Evolutionary conservation across 2,888 invertebrate genomes (phyloP), one percentile per base, ranked within the genome.

Genomic region (Coelinius sp.): DNA sequence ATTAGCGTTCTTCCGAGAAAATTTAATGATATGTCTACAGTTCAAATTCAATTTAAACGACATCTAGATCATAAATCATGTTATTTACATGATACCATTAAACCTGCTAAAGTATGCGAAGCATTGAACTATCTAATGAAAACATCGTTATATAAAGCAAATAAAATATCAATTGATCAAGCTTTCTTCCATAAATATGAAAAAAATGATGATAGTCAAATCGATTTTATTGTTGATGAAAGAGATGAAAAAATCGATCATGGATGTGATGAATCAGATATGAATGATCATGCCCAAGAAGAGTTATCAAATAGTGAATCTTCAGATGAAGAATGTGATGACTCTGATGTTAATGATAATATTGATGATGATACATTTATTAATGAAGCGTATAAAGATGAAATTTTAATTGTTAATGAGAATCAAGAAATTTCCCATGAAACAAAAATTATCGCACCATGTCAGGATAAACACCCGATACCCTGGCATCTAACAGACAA

Each of bases 41-140:
- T 83, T n/a, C 79, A 80, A 76, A 71, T 82, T 8, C 73, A 80
- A 77, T 71, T 82, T 35, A 84, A 81, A 71, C 69, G 82, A 68
- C 82, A 82, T 71, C 10, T 79, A 7, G 70, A 75, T 24, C 78
- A 82, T 68, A 52, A 71, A 68, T 71, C 73, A 44, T 27, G 80
- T 73, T 81, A 81, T 53, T 80, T 82, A 79, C 78, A 75, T 71
- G 80, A 82, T 78, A 78, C 79, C 3, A 77, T 83, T 38, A 68
- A 76, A 62, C 81, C 81, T n/a, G 73, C 74, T n/a, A 35, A 35
- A 35, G 10, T 35, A 8, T 35, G 35, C 35, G 8, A 59, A 62
- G 70, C 74, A n/a, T 49, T 73, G 35, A 8, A 73, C 38, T 75
- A 73, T 56, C 62, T 75, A 12, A 44, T 31, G 24, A 31, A 24